These are phyloP conservation scores for Eupleurogrammus muticus DNA, from an alignment of 2,797 vertebrate species.

Conservation along the genomic window DNA sequence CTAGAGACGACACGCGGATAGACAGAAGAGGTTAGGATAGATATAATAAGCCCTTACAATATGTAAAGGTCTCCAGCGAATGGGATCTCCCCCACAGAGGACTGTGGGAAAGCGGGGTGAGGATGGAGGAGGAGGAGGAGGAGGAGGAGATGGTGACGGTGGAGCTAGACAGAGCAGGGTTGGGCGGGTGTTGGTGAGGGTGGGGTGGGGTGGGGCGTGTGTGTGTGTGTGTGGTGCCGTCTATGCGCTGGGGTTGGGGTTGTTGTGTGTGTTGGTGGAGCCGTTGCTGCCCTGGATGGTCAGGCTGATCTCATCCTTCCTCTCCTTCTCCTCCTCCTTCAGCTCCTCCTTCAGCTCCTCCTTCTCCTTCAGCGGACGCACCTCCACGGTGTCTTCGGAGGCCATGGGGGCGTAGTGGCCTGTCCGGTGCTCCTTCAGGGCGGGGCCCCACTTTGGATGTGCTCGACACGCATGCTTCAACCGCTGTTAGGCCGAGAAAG, in stretches of 20 bases:
- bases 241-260: constrained; percentile 96
- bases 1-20: constrained; percentile 75
- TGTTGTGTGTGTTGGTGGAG: constrained; percentile 88
- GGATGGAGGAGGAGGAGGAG: constrained; percentile 56
- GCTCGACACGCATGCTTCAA: constrained; percentile 92
- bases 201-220: neutral
- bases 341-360: constrained; percentile 79
- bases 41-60: constrained; percentile 91
- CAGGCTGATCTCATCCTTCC: constrained; percentile 87
- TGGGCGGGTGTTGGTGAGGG: too few relatives aligned
- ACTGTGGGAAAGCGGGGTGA: constrained; percentile 78
- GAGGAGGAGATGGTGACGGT: constrained; percentile 38
- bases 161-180: constrained; percentile 32
- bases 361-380: constrained; percentile 80
- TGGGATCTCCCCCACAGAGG: constrained; percentile 83
- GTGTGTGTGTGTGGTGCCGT: constrained; percentile 20
- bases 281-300: constrained; percentile 93
- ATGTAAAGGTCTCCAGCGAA: constrained; percentile 89
- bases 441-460: constrained; percentile 95
- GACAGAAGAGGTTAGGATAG: constrained; percentile 83
- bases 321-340: constrained; percentile 81
- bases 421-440: constrained; percentile 92
- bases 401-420: constrained; percentile 90
- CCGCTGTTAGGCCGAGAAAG: constrained; percentile 79
- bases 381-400: constrained; percentile 79